Base-by-base conservation (phyloP, 2,797 vertebrate species). In the Takifugu rubripes region DNA sequence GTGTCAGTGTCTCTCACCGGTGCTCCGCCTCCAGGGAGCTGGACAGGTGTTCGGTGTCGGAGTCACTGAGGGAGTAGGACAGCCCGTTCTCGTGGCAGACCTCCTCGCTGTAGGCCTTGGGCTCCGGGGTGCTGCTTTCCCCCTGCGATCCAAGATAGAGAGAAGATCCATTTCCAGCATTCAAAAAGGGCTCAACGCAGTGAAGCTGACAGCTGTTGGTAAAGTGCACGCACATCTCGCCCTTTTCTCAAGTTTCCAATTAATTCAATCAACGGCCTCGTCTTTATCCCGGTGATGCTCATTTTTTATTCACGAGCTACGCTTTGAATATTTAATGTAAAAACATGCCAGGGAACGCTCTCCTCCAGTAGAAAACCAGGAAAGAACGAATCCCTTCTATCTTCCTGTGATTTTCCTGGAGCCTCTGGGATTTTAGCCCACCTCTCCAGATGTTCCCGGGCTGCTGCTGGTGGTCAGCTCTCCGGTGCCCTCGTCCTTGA, bases 11-110 rank as follows among this genome's bases (percentile, higher is more conserved):
- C 3, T 7, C 68, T 81, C 74, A 96, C 97, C 97, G 94, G 92
- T 98, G 96, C 87, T 99, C 97, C 72, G 97, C 97, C 91, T 99
- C 97, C 88, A 99, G 83, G 52, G 97, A 99, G 79, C 97, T 95
- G 68, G 97, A 99, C 80, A 99, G 92, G 80, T 94, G 94, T 70
- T 96, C 94, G 1, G 92, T 90, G 83, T 96, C 93, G 5, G 92
- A 92, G 84, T 96, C 94, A 2, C 93, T 94, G 82, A 93, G 84
- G 75, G 94, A 94, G 72, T 94, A 92, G 87, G 94, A 91, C 85
- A 99, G 91, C 72, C 96, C 95, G 52, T 98, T 98, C 87, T 96
- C 94, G 56, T 96, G 95, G 89, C 92, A 93, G 58, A 84, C 89
- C 64, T 93, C 93, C 68, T 95, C 94, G 59, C 92, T 93, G 80